Evolutionary conservation across 2,797 vertebrate species (phyloP).

Genomic region (Channallabes apus): DNA sequence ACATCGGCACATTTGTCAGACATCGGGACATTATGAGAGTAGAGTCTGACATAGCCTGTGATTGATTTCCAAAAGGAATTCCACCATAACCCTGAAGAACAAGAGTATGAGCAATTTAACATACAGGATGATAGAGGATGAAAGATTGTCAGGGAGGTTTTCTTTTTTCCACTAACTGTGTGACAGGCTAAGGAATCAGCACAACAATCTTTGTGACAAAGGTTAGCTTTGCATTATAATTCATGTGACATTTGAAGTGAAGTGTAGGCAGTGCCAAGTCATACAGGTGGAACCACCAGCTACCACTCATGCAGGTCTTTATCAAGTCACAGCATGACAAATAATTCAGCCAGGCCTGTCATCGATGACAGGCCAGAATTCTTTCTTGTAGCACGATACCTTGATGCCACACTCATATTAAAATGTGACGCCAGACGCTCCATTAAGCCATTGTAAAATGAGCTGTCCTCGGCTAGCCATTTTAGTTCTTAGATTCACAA

Average conservation of each 20-base stretch:
- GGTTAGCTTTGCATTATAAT: conserved; percentile 74
- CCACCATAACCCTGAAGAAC: conserved; percentile 5
- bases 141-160: conserved; percentile 49
- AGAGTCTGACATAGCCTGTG: conserved; percentile 16
- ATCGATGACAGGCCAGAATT: conserved; percentile 80
- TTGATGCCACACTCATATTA: conserved; percentile 83
- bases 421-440: conserved; percentile 82
- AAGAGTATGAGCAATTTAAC: not conserved
- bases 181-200: conserved; percentile 63
- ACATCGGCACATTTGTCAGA: conserved; percentile 11
- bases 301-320: conserved; percentile 69
- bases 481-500: conserved; percentile 60
- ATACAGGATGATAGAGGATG: conserved; percentile 24
- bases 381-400: conserved; percentile 69
- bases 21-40: conserved; percentile 2
- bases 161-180: conserved; percentile 49
- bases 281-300: conserved; percentile 57
- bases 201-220: conserved; percentile 66
- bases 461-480: conserved; percentile 75
- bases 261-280: conserved; percentile 53
- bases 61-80: conserved; percentile 32
- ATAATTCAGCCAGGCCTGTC: conserved; percentile 84
- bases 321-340: conserved; percentile 79
- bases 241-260: conserved; percentile 68
- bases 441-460: conserved; percentile 88